phyloP scores from a whole-genome alignment of 2,113 vertebrate genomes.

The Limanda limanda region DNA sequence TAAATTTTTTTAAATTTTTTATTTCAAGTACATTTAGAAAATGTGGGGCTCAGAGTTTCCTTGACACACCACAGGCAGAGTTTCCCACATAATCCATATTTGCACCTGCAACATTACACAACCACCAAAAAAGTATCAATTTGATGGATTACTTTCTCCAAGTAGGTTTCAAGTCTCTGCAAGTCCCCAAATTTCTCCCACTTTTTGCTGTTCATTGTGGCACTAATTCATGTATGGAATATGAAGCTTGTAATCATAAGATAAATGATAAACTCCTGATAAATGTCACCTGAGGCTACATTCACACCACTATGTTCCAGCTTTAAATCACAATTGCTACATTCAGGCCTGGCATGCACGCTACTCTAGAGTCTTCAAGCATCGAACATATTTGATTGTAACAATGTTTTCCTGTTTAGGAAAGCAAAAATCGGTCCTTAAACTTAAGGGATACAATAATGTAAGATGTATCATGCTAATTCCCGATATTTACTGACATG shows the following conservation, averaged over 20 bases:
- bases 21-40: not conserved
- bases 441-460: too few species aligned
- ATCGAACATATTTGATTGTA: too few species aligned
- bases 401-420: too few species aligned
- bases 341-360: too few species aligned
- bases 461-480: too few species aligned
- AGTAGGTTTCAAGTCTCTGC: conserved; percentile 3
- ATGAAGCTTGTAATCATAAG: not conserved
- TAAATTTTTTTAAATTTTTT: too few species aligned
- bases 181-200: not conserved
- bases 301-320: too few species aligned
- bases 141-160: not conserved
- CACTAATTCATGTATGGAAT: not conserved
- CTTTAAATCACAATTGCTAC: too few species aligned
- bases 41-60: not conserved
- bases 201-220: not conserved
- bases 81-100: not conserved
- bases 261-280: not conserved
- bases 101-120: not conserved
- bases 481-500: too few species aligned
- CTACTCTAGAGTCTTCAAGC: too few species aligned
- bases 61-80: not conserved
- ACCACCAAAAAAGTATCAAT: not conserved
- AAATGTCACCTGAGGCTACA: not conserved
- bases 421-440: too few species aligned